Percentiles rank a stretch among this genome's conserved stretches.
These are phyloP conservation scores for Drosophila paulistorum DNA, from an alignment of 1,140 invertebrate genomes.

Conservation along the genomic window DNA sequence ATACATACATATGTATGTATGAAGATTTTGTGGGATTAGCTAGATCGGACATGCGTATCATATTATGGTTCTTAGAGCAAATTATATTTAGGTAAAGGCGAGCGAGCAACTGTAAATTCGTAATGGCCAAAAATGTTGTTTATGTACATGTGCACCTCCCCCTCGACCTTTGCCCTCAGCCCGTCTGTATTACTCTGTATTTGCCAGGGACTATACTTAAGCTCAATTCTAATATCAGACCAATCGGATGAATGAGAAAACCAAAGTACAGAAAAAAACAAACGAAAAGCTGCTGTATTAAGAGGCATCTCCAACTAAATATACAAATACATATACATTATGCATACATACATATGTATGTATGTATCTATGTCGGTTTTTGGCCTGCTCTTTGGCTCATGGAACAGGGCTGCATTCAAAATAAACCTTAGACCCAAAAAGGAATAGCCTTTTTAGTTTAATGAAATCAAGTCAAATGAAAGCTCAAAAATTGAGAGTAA, in stretches of 20 bases:
- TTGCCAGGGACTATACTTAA: background rate
- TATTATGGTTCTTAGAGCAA: background rate
- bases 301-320: background rate
- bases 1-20: too few relatives aligned
- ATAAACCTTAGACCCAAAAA: background rate
- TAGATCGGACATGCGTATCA: slow-evolving; percentile 3
- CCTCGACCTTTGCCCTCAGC: too few relatives aligned
- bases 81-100: background rate
- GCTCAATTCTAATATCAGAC: background rate
- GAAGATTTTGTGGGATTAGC: background rate
- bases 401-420: too few relatives aligned
- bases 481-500: too few relatives aligned
- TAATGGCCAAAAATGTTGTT: slow-evolving; percentile 11
- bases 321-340: background rate
- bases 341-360: background rate
- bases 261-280: background rate
- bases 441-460: too few relatives aligned
- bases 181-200: background rate
- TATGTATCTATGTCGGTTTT: background rate
- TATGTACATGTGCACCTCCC: background rate
- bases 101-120: slow-evolving; percentile 7
- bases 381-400: too few relatives aligned
- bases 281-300: background rate
- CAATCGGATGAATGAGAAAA: background rate
- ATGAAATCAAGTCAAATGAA: too few relatives aligned